These are phyloP conservation scores for Heptranchias perlo DNA, from an alignment of 2,113 vertebrate genomes.

Conservation along the genomic window DNA sequence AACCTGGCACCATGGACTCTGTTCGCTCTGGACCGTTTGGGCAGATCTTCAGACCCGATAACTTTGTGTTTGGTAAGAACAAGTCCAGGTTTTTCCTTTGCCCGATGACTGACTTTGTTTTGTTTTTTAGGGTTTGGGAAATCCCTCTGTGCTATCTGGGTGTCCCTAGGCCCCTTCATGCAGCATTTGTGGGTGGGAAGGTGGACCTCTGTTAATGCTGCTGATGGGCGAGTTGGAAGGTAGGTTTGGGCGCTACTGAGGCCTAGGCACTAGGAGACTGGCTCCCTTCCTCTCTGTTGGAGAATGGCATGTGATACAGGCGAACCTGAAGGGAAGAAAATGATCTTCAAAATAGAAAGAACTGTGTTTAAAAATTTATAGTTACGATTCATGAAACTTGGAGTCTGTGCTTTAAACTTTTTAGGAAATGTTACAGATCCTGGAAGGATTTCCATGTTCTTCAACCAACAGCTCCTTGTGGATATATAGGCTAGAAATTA, in stretches of 20 bases:
- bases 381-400: neutral
- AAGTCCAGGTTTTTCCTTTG: neutral
- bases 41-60: slow-evolving; percentile 28
- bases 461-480: no score
- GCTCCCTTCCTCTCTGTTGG: neutral
- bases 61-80: slow-evolving; percentile 22
- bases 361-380: neutral
- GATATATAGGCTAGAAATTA: no score
- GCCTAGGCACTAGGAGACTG: no score
- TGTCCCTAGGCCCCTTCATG: neutral
- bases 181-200: neutral
- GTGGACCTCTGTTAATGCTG: neutral
- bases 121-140: neutral
- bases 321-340: no score
- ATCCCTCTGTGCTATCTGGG: neutral
- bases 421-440: no score
- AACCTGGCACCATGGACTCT: slow-evolving; percentile 18
- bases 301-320: no score
- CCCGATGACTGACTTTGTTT: neutral
- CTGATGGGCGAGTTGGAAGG: neutral
- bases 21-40: neutral
- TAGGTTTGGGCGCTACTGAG: neutral
- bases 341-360: no score
- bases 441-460: no score
- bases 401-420: neutral